Conservation (phyloP, 2,113 vertebrate species). For the Aythya baeri region DNA sequence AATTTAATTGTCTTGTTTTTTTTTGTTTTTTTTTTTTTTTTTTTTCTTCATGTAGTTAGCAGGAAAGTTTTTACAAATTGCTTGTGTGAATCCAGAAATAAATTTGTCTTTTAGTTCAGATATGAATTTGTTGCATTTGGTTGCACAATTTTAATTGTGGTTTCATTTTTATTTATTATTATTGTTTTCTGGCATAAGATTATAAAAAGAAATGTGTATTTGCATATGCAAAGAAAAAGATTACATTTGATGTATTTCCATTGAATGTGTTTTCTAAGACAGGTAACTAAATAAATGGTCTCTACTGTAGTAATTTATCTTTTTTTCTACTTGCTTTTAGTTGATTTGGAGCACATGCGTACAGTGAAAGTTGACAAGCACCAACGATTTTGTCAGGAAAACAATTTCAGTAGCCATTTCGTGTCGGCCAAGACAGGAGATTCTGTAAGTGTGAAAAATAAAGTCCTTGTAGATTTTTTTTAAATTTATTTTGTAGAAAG, state of each 20-base stretch:
- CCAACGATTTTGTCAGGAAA: constrained; percentile 95
- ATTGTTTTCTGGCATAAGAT: background rate
- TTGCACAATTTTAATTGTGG: background rate
- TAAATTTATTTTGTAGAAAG: background rate
- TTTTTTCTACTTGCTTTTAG: constrained; percentile 77
- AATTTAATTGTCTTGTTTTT: background rate
- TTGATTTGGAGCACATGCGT: constrained; percentile 98
- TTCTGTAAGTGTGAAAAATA: constrained; percentile 84
- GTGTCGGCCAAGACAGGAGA: constrained; percentile 98
- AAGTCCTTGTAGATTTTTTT: background rate
- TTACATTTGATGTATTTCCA: background rate
- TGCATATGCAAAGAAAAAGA: background rate
- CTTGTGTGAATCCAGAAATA: background rate
- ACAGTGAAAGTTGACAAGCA: constrained; percentile 96
- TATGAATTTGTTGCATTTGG: background rate
- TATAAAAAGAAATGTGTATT: background rate
- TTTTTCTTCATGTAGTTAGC: background rate
- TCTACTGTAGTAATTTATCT: constrained; percentile 43
- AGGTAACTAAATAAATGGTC: background rate
- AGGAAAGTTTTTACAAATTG: background rate
- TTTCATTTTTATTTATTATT: background rate
- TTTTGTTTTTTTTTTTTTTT: background rate
- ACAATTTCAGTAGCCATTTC: constrained; percentile 92
- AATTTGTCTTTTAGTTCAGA: background rate
- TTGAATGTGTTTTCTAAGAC: background rate